Percentiles rank a stretch among this genome's conserved stretches.
Conservation (phyloP, 2,797 vertebrate species). For the Ctenopoma multispine region DNA sequence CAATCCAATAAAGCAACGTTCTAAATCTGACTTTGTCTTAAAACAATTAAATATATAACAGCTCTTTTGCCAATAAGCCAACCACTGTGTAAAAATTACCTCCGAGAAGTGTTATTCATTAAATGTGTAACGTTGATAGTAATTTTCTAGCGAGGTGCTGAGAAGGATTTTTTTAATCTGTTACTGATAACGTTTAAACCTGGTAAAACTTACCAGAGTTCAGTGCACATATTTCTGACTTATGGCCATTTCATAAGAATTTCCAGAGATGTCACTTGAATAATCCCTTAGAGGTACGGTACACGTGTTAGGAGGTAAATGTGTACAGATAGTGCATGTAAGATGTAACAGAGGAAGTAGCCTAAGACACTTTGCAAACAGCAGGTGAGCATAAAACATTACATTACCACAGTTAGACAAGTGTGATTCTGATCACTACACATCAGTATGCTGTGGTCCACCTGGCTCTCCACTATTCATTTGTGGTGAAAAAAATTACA, state of each 20-base stretch:
- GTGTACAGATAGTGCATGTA: conserved; percentile 80
- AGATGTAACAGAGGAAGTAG: conserved; percentile 59
- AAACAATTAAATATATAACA: conserved; percentile 72
- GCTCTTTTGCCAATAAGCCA: conserved; percentile 55
- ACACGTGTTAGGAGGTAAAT: conserved; percentile 89
- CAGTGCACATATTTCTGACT: conserved; percentile 86
- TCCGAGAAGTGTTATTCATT: conserved; percentile 86
- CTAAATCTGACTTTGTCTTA: conserved; percentile 52
- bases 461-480: conserved; percentile 66
- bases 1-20: conserved; percentile 28
- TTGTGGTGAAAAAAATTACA: conserved; percentile 49
- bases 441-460: conserved; percentile 49
- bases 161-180: conserved; percentile 71
- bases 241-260: conserved; percentile 84
- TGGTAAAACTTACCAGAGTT: conserved; percentile 85
- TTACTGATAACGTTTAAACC: conserved; percentile 82
- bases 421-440: conserved; percentile 36
- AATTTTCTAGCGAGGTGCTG: conserved; percentile 70
- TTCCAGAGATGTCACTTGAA: conserved; percentile 80
- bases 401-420: conserved; percentile 26
- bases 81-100: conserved; percentile 61
- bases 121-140: conserved; percentile 87
- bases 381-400: conserved; percentile 47
- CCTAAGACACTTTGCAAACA: conserved; percentile 32
- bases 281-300: conserved; percentile 81